Base-by-base conservation (phyloP, 1,140 invertebrate species). In the Caenorhabditis elegans region DNA sequence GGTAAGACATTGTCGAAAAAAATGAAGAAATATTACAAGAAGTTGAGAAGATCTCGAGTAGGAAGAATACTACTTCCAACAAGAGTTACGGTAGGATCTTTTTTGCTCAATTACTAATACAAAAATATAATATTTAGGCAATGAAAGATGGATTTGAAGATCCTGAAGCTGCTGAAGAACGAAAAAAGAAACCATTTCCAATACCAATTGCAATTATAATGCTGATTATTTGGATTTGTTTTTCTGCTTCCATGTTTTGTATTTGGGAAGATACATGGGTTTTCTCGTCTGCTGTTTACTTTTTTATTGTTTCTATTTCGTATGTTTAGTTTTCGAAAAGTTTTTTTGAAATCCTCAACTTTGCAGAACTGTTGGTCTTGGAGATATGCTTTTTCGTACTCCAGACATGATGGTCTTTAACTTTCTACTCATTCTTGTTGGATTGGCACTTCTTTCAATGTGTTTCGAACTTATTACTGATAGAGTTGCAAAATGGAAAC, bases 251-350 rank as follows among this genome's bases (percentile, higher is more conserved):
- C n/a, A 77, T 65, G 24, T 89, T 89, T 70, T 89, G 86, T 53
- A n/a, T 88, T 36, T 89, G 88, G 88, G 88, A 89, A 80, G 79
- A 22, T 31, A 85, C 88, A 31, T 89, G 88, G 88, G 87, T 84
- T 19, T 88, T 86, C 70, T 51, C 85, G 43, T 89, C 87, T 3
- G 87, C 87, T 2, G 82, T 89, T 17, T 89, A 89, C 77, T 89
- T 89, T 80, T 89, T 84, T 81, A 89, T 89, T 78, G 87, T 89
- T 46, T 90, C 88, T 0, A 89, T 89, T 46, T 85, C 86, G 87
- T 88, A 22, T 39, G 48, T 51, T 11, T 46, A 3, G 11, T 46
- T 17, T 36, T 3, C 8, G 8, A 47, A 17, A 4, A 31, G 5
- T 28, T 43, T 28, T 1, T 79, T 87, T 83, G 39, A 5, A 43